These are phyloP conservation scores for Larimichthys crocea DNA, from an alignment of 2,113 vertebrate genomes.

Conservation along the genomic window DNA sequence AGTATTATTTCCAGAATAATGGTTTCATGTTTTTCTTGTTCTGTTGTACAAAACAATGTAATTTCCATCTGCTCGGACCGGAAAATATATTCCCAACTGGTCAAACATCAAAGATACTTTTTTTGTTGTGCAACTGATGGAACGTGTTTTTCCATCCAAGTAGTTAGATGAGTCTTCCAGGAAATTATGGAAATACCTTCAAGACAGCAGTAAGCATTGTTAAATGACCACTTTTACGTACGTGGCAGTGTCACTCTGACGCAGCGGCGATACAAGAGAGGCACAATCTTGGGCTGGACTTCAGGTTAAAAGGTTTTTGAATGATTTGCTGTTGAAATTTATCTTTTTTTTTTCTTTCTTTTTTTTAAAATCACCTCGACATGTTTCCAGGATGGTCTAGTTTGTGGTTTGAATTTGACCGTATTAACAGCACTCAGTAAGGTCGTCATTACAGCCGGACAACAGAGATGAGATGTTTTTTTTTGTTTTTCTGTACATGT, in stretches of 20 bases:
- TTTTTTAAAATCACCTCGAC: fast-evolving
- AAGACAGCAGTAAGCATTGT: neutral
- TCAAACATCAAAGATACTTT: neutral
- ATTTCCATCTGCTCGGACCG: neutral
- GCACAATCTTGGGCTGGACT: neutral
- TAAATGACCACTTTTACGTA: neutral
- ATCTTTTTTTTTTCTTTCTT: neutral
- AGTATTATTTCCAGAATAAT: neutral
- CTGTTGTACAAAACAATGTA: neutral
- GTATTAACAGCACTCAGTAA: constrained; percentile 61
- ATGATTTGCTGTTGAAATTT: neutral
- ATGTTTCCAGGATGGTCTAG: constrained; percentile 46
- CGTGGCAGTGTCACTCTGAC: neutral
- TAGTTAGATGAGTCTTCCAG: neutral
- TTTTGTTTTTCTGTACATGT: constrained; percentile 70
- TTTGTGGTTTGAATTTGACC: constrained; percentile 74
- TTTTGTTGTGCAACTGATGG: neutral
- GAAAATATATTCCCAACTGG: neutral
- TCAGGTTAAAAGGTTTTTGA: neutral
- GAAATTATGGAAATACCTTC: neutral
- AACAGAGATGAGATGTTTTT: constrained; percentile 62
- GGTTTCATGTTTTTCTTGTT: neutral
- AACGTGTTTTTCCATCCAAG: too few relatives aligned
- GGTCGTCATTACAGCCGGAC: constrained; percentile 54
- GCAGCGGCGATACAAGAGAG: neutral